Percentiles rank a stretch among this genome's conserved stretches.
These are phyloP conservation scores for Galleria mellonella DNA, from an alignment of 1,140 invertebrate species.

Conservation along the genomic window DNA sequence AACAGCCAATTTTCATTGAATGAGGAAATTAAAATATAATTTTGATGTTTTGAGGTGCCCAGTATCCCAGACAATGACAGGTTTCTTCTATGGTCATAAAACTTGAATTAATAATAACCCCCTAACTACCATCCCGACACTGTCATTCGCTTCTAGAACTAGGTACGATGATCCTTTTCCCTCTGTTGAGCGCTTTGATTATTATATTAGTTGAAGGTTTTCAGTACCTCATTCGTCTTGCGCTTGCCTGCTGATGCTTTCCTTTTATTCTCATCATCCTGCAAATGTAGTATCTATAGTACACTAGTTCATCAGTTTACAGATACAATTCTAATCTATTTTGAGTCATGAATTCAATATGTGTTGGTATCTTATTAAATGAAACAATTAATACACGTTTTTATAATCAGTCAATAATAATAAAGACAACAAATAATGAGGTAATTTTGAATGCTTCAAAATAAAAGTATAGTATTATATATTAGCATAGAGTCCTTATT, in stretches of 20 bases:
- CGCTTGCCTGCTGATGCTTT: slow-evolving; percentile 67
- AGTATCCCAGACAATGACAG: slow-evolving; percentile 2
- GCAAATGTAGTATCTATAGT: slow-evolving; percentile 64
- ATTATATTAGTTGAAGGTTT: slow-evolving; percentile 68
- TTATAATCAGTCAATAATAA: too few species aligned
- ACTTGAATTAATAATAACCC: not conserved
- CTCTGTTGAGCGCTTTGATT: slow-evolving; percentile 49
- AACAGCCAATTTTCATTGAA: slow-evolving; percentile 52
- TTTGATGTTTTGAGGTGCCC: slow-evolving; percentile 1
- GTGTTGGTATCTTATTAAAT: too few species aligned
- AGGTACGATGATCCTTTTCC: slow-evolving; percentile 55
- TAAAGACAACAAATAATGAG: too few species aligned
- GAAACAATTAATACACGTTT: too few species aligned
- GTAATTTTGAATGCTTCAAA: too few species aligned
- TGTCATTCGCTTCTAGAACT: slow-evolving; percentile 27
- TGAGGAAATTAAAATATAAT: slow-evolving; percentile 1
- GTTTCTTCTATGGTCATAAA: not conserved
- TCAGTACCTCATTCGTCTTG: slow-evolving; percentile 74
- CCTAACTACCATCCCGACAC: not conserved
- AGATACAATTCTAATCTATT: too few species aligned
- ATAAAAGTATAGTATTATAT: too few species aligned
- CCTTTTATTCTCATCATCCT: slow-evolving; percentile 74
- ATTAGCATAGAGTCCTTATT: too few species aligned
- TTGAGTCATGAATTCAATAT: too few species aligned
- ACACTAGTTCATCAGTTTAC: slow-evolving; percentile 7